These are phyloP conservation scores for Telmatherina bonti DNA, from an alignment of 2,797 vertebrate genomes.

Conservation along the genomic window DNA sequence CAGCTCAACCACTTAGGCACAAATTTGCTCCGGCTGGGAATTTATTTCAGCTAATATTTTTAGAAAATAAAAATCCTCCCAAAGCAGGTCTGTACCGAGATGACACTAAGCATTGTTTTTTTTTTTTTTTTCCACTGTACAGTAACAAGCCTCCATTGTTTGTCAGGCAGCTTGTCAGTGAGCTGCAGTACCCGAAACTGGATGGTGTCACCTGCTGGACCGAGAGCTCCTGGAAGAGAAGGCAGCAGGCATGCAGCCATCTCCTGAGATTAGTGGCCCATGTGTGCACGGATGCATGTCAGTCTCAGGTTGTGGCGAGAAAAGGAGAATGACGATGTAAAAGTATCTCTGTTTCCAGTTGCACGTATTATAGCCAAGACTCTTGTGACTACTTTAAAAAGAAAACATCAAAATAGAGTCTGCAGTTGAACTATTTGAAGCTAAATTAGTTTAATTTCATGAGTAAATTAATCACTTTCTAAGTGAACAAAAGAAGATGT, in stretches of 20 bases:
- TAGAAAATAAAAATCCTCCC: neutral
- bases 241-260: constrained; percentile 50
- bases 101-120: constrained; percentile 32
- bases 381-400: no score
- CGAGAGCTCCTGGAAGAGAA: constrained; percentile 43
- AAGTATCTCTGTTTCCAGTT: neutral
- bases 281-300: constrained; percentile 48
- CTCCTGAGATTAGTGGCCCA: constrained; percentile 50
- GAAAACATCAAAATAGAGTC: no score
- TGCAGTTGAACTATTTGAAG: no score
- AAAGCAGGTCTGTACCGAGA: constrained; percentile 31
- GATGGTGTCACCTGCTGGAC: constrained; percentile 69
- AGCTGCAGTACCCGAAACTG: constrained; percentile 61
- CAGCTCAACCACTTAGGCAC: constrained; percentile 8
- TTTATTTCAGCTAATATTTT: constrained; percentile 2
- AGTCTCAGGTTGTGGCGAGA: constrained; percentile 5
- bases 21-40: neutral
- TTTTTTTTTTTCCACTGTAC: constrained; percentile 18
- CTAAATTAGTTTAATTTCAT: no score
- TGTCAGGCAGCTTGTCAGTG: constrained; percentile 23
- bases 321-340: neutral
- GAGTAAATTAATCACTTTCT: no score
- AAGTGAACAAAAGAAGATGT: no score
- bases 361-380: no score
- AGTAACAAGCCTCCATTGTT: constrained; percentile 57